Evolutionary conservation across 37 sponge, comb jelly and placozoan genomes (phyloP), one percentile per base, ranked within the genome.

Genomic region (Haliclona indistincta): DNA sequence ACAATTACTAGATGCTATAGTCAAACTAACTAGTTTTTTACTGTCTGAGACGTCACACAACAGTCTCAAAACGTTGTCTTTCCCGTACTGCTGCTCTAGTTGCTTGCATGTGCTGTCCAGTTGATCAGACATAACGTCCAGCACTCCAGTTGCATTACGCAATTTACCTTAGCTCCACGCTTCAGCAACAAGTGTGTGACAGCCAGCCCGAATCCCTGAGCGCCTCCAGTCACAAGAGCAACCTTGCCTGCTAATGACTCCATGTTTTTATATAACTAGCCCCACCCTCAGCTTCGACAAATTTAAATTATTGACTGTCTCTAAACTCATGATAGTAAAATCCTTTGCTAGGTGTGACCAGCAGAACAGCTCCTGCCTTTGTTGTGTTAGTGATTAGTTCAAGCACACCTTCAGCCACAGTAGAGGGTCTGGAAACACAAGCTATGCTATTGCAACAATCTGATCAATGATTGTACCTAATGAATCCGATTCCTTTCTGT

Each of bases 151-250:
- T n/a, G n/a, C n/a, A n/a, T n/a, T n/a, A n/a, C n/a, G n/a, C n/a
- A n/a, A n/a, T n/a, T n/a, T 39, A 86, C 92, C 63, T 73, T 86
- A 4, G 64, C 88, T 74, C 79, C 79, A 56, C 73, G 56, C 54
- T 71, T 68, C 42, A 91, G 83, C 36, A 91, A 45, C 26, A 74
- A 54, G 22, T 47, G 29, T 7, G 84, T 39, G 22, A 83, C 69
- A 7, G 92, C 86, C 20, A 85, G 88, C 1, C 92, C 92, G 23
- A 91, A 81, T 19, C 92, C 92, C 38, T 84, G 81, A 3, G 92
- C 92, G 28, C 75, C 92, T 11, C 92, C 92, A 38, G 92, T 91
- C n/a, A 91, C 76, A 25, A 91, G 68, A 54, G 92, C 92, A 33
- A 86, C 86, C 7, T 28, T 19, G 29, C 43, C 43, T n/a, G 43